A percentile compares a stretch with the other conserved stretches of the same genome.
Conservation (phyloP, 2,888 invertebrate genomes). For the Sinopyrophorus schimmeli region DNA sequence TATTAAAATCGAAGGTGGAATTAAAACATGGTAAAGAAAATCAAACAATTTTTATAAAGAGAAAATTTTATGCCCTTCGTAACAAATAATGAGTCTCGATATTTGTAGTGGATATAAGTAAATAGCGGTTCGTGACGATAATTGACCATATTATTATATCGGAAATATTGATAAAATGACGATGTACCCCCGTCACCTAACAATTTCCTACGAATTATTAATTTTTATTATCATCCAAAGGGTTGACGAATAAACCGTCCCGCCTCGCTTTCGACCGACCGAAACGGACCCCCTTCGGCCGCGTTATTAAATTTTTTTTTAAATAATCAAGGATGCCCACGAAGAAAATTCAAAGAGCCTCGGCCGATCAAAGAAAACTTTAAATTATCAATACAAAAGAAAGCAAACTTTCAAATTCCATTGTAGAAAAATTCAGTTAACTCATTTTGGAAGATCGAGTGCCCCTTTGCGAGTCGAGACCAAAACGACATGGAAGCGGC, state of each 20-base stretch:
- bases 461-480: constrained; percentile 47
- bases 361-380: constrained; percentile 45
- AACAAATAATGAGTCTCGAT: constrained; percentile 44
- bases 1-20: too few relatives aligned
- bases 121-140: constrained; percentile 48
- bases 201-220: constrained; percentile 3
- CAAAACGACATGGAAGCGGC: constrained; percentile 34
- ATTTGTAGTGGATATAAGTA: constrained; percentile 46
- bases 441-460: constrained; percentile 48
- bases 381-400: constrained; percentile 49
- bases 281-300: too few relatives aligned
- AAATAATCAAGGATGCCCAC: too few relatives aligned
- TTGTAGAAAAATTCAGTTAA: constrained; percentile 52
- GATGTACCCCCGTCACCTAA: constrained; percentile 26
- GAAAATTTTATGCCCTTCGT: constrained; percentile 26
- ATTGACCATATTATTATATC: constrained; percentile 45
- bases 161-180: constrained; percentile 47
- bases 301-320: too few relatives aligned
- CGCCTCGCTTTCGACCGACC: too few relatives aligned
- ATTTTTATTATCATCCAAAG: too few relatives aligned
- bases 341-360: constrained; percentile 19
- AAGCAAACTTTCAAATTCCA: constrained; percentile 48
- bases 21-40: too few relatives aligned
- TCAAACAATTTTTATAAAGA: constrained; percentile 9
- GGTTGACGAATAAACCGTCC: too few relatives aligned